Evolutionary conservation across 2,113 vertebrate genomes (phyloP).

Genomic region (Equus quagga): DNA sequence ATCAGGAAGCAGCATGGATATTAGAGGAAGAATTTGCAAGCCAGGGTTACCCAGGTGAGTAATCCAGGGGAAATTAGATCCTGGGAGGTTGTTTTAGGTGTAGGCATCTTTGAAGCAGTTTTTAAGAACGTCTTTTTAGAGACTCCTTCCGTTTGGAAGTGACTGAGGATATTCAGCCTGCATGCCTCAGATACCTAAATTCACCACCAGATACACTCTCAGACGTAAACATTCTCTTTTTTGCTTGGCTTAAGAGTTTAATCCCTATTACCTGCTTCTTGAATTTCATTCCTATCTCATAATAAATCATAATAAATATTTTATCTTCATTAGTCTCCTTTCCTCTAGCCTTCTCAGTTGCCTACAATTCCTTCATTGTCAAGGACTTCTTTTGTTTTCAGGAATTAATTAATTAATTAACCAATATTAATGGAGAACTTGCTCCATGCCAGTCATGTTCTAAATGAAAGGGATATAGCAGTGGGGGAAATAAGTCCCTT

Average conservation of each 20-base stretch:
- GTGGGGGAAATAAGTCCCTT: background rate
- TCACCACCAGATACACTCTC: background rate
- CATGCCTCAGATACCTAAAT: background rate
- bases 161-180: background rate
- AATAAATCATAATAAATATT: background rate
- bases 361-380: background rate
- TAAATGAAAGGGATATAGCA: background rate
- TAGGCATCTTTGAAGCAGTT: background rate
- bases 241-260: background rate
- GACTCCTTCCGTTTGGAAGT: background rate
- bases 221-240: background rate
- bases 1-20: background rate
- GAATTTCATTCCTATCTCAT: background rate
- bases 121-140: background rate
- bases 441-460: background rate
- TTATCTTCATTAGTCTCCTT: background rate
- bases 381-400: background rate
- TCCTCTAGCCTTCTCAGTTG: background rate
- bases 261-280: background rate
- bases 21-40: background rate
- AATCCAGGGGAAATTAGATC: background rate
- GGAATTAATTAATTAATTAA: background rate
- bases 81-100: background rate
- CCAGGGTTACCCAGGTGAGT: background rate
- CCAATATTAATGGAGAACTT: background rate